These are phyloP conservation scores for Sycobia sp. DNA, from an alignment of 1,140 invertebrate genomes.

Conservation along the genomic window DNA sequence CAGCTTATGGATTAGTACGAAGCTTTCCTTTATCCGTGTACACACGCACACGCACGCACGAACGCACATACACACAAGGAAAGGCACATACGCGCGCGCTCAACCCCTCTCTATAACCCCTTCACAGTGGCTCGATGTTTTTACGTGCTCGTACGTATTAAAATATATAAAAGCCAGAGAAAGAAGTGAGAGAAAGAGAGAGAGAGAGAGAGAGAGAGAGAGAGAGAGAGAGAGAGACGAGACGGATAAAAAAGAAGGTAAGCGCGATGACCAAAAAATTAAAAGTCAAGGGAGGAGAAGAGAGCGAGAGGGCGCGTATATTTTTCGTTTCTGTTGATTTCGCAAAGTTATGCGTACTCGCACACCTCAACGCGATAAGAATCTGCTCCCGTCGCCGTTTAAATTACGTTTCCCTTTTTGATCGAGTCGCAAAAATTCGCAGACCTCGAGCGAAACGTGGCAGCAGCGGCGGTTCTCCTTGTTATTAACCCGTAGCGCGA, in stretches of 20 bases:
- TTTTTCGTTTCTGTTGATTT: slow-evolving; percentile 12
- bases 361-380: slow-evolving; percentile 17
- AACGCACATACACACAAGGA: too few relatives aligned
- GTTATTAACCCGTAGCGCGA: slow-evolving; percentile 7
- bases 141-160: slow-evolving; percentile 20
- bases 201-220: too few relatives aligned
- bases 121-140: slow-evolving; percentile 1
- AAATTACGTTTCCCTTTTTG: slow-evolving; percentile 34
- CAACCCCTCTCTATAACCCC: neutral
- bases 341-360: slow-evolving; percentile 26
- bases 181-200: too few relatives aligned
- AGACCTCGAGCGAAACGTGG: slow-evolving; percentile 14
- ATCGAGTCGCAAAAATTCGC: slow-evolving; percentile 35
- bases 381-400: too few relatives aligned
- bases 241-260: neutral
- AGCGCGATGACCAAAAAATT: too few relatives aligned
- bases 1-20: too few relatives aligned
- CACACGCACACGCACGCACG: neutral
- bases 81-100: neutral
- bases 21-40: too few relatives aligned
- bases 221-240: too few relatives aligned
- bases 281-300: too few relatives aligned
- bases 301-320: neutral
- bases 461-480: neutral
- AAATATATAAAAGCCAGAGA: slow-evolving; percentile 11